phyloP scores from a whole-genome alignment of 2,113 vertebrate species.

The Chaenocephalus aceratus region DNA sequence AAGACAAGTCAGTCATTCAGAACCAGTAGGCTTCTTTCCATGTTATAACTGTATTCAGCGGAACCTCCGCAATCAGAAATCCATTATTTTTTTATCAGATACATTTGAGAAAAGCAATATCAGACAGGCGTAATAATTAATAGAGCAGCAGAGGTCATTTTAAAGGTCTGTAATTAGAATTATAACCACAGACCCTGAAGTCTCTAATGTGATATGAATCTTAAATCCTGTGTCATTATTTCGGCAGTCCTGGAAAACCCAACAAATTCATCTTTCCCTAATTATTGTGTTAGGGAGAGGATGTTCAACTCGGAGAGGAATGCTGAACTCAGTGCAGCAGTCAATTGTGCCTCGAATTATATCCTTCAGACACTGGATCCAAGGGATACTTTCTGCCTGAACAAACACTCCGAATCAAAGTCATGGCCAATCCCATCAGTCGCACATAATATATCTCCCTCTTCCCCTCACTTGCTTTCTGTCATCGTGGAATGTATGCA shows the following conservation, averaged over 20 bases:
- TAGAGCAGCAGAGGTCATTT: neutral
- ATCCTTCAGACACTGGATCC: conserved; percentile 42
- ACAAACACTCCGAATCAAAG: conserved; percentile 53
- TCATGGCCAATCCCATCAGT: conserved; percentile 41
- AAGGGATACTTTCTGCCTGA: conserved; percentile 33
- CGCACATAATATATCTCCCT: conserved; percentile 42
- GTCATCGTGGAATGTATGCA: conserved; percentile 39
- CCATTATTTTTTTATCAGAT: too few species aligned
- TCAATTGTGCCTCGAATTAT: conserved; percentile 30
- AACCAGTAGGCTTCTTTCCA: neutral
- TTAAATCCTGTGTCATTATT: conserved; percentile 1
- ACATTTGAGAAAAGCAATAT: neutral
- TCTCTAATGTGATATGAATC: conserved; percentile 19
- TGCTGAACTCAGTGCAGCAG: conserved; percentile 43
- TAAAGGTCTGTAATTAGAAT: neutral
- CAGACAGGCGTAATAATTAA: neutral
- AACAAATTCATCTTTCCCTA: conserved; percentile 25
- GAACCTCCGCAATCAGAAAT: neutral
- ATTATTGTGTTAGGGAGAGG: conserved; percentile 36
- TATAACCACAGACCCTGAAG: conserved; percentile 24
- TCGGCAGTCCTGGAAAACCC: conserved; percentile 13
- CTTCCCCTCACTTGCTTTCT: conserved; percentile 13
- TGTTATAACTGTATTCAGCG: neutral
- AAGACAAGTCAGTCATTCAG: neutral
- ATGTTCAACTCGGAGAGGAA: conserved; percentile 41